Percentiles rank a stretch among this genome's conserved stretches.
These are phyloP conservation scores for Campodea augens DNA, from an alignment of 1,140 invertebrate species.

Conservation along the genomic window DNA sequence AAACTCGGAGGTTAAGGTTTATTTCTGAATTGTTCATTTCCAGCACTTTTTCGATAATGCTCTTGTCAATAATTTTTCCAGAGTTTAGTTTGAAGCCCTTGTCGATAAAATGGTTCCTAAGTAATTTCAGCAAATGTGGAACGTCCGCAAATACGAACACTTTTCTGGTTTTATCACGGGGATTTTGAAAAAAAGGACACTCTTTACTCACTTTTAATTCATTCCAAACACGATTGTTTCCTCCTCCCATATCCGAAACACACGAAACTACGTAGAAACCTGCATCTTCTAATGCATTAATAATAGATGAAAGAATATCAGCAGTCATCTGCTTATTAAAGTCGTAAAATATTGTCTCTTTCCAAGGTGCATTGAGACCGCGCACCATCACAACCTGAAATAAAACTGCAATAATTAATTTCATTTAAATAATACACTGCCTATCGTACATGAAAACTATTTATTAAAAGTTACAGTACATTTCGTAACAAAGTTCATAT, in stretches of 20 bases:
- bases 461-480: no score
- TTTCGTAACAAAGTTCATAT: no score
- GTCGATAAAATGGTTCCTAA: slow-evolving; percentile 13
- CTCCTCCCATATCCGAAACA: slow-evolving; percentile 9
- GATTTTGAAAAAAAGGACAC: slow-evolving; percentile 8
- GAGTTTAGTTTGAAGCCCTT: slow-evolving; percentile 5
- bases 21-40: slow-evolving; percentile 8
- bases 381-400: slow-evolving; percentile 9
- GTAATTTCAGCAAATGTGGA: slow-evolving; percentile 13
- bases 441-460: no score
- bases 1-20: slow-evolving; percentile 10
- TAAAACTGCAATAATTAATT: no score
- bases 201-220: slow-evolving; percentile 3
- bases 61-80: slow-evolving; percentile 6
- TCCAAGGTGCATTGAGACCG: slow-evolving; percentile 10
- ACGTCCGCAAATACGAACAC: slow-evolving; percentile 14
- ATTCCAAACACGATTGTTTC: slow-evolving; percentile 10
- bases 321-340: slow-evolving; percentile 11
- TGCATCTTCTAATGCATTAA: neutral
- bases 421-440: no score
- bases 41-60: slow-evolving; percentile 11
- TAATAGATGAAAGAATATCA: neutral
- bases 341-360: slow-evolving; percentile 11
- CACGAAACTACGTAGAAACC: slow-evolving; percentile 7
- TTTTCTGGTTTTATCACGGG: slow-evolving; percentile 2